These are phyloP conservation scores for Brachyhypopomus gauderio DNA, from an alignment of 2,113 vertebrate genomes.

Conservation along the genomic window DNA sequence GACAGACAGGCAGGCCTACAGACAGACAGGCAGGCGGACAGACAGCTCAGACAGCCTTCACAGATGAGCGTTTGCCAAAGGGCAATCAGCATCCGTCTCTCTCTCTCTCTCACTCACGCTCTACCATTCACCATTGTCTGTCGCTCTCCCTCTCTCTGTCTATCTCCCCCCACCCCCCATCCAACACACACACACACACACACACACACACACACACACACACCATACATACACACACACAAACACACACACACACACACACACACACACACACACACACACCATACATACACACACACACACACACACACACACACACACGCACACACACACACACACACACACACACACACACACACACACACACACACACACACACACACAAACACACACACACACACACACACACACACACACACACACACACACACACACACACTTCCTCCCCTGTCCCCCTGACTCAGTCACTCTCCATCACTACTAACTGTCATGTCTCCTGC, in stretches of 20 bases:
- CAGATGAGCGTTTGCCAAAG: slow-evolving; percentile 65
- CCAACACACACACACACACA: slow-evolving; percentile 8
- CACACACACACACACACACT: slow-evolving; percentile 2
- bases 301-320: slow-evolving; percentile 2
- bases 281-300: slow-evolving; percentile 1
- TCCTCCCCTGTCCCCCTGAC: not conserved
- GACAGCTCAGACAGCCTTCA: slow-evolving; percentile 50
- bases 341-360: not conserved
- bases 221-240: not conserved
- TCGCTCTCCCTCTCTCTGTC: not conserved
- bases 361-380: slow-evolving; percentile 2
- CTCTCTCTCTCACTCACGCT: slow-evolving; percentile 28
- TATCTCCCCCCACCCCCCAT: not conserved
- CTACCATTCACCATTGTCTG: too few species aligned
- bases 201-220: not conserved
- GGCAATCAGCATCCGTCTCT: slow-evolving; percentile 52
- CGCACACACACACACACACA: not conserved
- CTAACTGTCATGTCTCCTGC: not conserved
- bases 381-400: not conserved
- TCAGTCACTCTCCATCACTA: not conserved
- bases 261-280: not conserved
- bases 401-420: slow-evolving; percentile 29
- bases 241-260: slow-evolving; percentile 5
- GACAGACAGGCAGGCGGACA: slow-evolving; percentile 13
- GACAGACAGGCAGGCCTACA: not conserved